phyloP scores from a whole-genome alignment of 2,888 invertebrate species.

The Crematogaster levior region DNA sequence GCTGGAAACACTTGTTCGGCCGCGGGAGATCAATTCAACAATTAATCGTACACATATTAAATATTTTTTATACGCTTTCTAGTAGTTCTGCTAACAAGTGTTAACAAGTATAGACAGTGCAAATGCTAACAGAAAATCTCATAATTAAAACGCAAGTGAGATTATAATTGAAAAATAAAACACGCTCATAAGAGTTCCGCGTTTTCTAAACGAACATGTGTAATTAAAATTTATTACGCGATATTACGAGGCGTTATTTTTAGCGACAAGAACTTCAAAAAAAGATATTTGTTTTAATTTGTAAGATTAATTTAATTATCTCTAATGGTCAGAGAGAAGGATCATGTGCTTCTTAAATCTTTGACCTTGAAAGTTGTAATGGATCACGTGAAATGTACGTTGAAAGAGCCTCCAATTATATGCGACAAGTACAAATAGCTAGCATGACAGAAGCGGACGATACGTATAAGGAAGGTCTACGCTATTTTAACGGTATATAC shows the following conservation, averaged over 20 bases:
- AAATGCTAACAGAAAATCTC: constrained; percentile 21
- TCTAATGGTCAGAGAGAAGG: neutral
- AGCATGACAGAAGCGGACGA: constrained; percentile 47
- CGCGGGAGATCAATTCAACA: constrained; percentile 38
- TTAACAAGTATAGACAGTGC: constrained; percentile 18
- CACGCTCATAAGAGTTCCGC: constrained; percentile 11
- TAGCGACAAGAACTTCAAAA: neutral
- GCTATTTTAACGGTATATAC: constrained; percentile 54
- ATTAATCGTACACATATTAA: constrained; percentile 47
- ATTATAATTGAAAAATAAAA: constrained; percentile 19
- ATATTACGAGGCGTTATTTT: neutral
- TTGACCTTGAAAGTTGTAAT: constrained; percentile 22
- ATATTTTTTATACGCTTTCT: constrained; percentile 53
- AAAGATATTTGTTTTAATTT: neutral
- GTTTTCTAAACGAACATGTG: neutral
- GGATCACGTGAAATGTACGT: neutral
- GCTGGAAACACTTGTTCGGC: constrained; percentile 45
- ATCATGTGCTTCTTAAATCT: constrained; percentile 1
- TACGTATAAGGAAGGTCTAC: constrained; percentile 47
- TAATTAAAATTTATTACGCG: constrained; percentile 4
- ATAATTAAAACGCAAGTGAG: constrained; percentile 18
- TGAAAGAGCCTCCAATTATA: constrained; percentile 39
- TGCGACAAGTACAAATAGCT: constrained; percentile 49
- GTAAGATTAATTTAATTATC: neutral
- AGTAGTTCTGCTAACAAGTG: constrained; percentile 21